Base-by-base conservation (phyloP, 2,797 vertebrate genomes). In the Crypturellus tataupa region DNA sequence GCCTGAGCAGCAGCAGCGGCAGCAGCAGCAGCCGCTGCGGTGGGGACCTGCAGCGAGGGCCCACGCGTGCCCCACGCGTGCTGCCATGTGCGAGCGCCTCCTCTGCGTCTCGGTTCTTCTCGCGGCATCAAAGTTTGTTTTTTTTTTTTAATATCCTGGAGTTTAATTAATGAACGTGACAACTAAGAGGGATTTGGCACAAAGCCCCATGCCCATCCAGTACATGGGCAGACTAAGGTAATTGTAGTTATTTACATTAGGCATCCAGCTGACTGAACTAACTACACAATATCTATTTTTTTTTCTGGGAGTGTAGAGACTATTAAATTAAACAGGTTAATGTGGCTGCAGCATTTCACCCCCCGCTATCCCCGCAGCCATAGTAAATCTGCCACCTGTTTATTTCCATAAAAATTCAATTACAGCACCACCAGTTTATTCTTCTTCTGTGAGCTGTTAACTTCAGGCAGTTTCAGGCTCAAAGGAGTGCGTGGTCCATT, bases 391-490 rank as follows among this genome's bases (percentile, higher is more conserved):
- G 96, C 97, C 97, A 98, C 97, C 97, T 98, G 97, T 98, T 98
- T 98, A 98, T 98, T 98, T 98, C 98, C 98, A 98, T 98, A 98
- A 98, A 98, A 98, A 98, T 97, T 98, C 97, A 98, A 98, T 98
- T 98, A 98, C 78, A 86, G 95, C 93, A 89, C 94, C 16, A n/a
- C 91, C 86, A 93, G 94, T 98, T 97, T 97, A 94, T 95, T 97
- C 96, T 97, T 98, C 97, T 97, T 97, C 94, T 60, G 94, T 37
- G 89, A 96, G 94, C 97, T 97, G 96, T 98, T 98, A 97, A 97
- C 96, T 95, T 88, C 88, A 97, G 96, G 96, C 96, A 80, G 73
- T 93, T 95, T 95, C 87, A 62, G 73, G 70, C 71, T 93, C 84
- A 77, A 72, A 97, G 94, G 93, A 93, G 90, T 83, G 79, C 9